Base-by-base conservation (phyloP, 1,140 invertebrate species). In the Solen grandis region DNA sequence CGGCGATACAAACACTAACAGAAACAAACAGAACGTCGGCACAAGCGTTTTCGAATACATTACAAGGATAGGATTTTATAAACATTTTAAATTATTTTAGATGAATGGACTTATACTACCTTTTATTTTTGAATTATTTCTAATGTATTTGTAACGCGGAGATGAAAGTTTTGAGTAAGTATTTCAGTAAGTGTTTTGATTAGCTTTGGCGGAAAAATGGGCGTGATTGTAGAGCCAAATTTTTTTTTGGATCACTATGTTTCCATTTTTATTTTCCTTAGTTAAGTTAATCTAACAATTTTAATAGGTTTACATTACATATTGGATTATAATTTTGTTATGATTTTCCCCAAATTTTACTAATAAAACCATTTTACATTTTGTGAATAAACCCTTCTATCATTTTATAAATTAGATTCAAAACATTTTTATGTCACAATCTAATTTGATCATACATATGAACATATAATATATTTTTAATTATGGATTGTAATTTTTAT, bases 1-100 rank as follows among this genome's bases (percentile, higher is more conserved):
- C 85, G 85, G 81, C 76, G 80, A 50, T 41, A 59, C 57, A 72
- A 77, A 66, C 57, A 74, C 55, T n/a, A 63, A 46, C 63, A 69
- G 38, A 29, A 55, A 72, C 66, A 14, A 31, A 62, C 38, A 50
- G 77, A 80, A 80, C 66, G 77, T 41, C 13, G 25, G 55, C 59
- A 60, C 2, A 19, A 19, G n/a, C n/a, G 14, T 14, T 50, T 57
- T 57, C 19, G 52, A 55, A 33, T 27, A 57, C 16, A 57, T 54
- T 29, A n/a, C n/a, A 13, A 5, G 55, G 36, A 55, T 35, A 25
- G 25, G 29, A 2, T 41, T 22, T 60, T 36, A 1, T 60, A 57
- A 19, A 41, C 25, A 25, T 5, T 22, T 36, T 31, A 22, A 19
- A 19, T 36, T 50, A 22, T 68, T n/a, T n/a, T n/a, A n/a, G n/a